Conservation (phyloP, 2,888 invertebrate species). For the Linyphia triangularis region DNA sequence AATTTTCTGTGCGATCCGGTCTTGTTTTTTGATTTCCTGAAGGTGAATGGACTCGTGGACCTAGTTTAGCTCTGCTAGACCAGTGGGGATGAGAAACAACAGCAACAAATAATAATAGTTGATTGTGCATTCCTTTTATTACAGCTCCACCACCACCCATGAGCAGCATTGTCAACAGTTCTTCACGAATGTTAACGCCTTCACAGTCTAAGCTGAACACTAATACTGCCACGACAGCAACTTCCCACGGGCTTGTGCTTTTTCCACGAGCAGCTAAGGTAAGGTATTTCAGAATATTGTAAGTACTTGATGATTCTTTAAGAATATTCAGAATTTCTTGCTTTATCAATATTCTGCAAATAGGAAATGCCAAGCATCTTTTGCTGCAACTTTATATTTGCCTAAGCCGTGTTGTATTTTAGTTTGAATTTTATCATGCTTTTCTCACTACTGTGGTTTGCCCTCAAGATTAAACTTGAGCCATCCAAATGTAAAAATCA, state of each 20-base stretch:
- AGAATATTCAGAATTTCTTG: not conserved
- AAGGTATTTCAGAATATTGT: not conserved
- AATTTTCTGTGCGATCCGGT: too few species aligned
- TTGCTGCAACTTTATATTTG: too few species aligned
- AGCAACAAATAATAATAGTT: too few species aligned
- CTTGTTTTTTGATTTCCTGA: too few species aligned
- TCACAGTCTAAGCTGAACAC: not conserved
- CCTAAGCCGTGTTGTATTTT: too few species aligned
- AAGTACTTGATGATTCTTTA: not conserved
- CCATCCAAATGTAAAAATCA: not conserved
- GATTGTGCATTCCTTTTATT: too few species aligned
- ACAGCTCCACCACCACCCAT: slow-evolving; percentile 6
- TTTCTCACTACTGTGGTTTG: too few species aligned
- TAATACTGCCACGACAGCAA: not conserved
- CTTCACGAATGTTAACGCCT: not conserved
- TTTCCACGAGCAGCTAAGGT: not conserved
- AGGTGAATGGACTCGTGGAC: too few species aligned
- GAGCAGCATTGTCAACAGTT: not conserved
- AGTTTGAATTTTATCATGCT: too few species aligned
- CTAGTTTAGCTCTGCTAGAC: too few species aligned
- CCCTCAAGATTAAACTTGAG: not conserved
- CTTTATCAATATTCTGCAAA: not conserved
- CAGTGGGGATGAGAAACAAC: too few species aligned
- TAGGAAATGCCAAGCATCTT: too few species aligned
- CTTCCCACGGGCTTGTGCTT: not conserved